Evolutionary conservation across 2,113 vertebrate genomes (phyloP), one percentile per base, ranked within the genome.

Genomic region (Oryzias javanicus): DNA sequence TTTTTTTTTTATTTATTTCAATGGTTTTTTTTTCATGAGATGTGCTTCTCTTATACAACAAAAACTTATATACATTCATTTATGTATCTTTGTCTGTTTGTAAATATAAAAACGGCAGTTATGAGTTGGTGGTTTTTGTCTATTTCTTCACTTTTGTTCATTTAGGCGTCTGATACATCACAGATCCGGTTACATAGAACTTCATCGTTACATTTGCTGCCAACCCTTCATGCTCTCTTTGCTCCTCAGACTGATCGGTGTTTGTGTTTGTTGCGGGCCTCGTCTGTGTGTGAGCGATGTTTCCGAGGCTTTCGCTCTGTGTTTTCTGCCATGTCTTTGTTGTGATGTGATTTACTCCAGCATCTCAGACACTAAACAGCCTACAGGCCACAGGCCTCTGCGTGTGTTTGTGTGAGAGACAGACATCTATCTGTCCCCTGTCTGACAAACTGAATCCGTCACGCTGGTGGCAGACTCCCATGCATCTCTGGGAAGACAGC

Each of bases 381-480:
- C 89, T 47, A 42, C 65, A 27, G 81, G 84, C 75, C 79, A 81
- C 74, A 73, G 52, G 40, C 44, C 44, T 48, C 18, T 52, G 17
- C 80, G 67, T 60, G n/a, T 62, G 70, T 70, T 40, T 49, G 56
- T 56, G 42, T 40, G 55, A 50, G 52, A 29, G 50, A 42, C 20
- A 66, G 67, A 74, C 76, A 67, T 82, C 64, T 74, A 71, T 83
- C 73, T 65, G 62, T 85, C 71, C 67, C 61, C 67, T 24, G 35
- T 60, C 60, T 78, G 80, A 86, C 84, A 80, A 87, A 83, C 69
- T 60, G 54, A 72, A 86, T 88, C 58, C 67, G 80, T 86, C 87
- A 74, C 51, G 35, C 60, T 62, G 55, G 46, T 81, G 65, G 50
- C 64, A 60, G 64, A 56, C 56, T 44, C 16, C 57, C 74, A 49